A percentile compares a stretch with the other conserved stretches of the same genome.
Evolutionary conservation across 2,888 invertebrate genomes (phyloP).

Genomic region (Melinaea marsaeus): DNA sequence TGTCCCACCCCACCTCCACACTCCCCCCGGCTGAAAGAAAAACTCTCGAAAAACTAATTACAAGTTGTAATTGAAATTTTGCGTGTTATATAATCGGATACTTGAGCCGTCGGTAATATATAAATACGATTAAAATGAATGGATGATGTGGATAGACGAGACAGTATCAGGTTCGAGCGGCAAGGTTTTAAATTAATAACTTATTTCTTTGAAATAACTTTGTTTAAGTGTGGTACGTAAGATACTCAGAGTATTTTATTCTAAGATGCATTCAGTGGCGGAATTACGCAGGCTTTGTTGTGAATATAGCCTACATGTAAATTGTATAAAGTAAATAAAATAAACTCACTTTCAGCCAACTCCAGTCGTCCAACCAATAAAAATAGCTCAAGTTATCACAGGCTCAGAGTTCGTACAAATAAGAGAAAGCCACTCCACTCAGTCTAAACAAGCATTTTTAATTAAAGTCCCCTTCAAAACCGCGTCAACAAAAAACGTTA

Average conservation of each 20-base stretch:
- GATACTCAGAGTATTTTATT: too few species aligned
- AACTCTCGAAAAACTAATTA: slow-evolving; percentile 80
- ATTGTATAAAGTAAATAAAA: not conserved
- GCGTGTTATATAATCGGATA: slow-evolving; percentile 80
- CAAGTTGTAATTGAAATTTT: slow-evolving; percentile 80
- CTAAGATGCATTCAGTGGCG: too few species aligned
- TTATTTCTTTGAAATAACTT: not conserved
- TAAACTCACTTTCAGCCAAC: not conserved
- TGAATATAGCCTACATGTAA: too few species aligned
- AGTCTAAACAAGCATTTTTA: slow-evolving; percentile 67
- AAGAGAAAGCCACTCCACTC: slow-evolving; percentile 46
- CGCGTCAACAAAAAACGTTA: slow-evolving; percentile 64
- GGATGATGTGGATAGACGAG: slow-evolving; percentile 46
- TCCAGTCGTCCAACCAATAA: not conserved
- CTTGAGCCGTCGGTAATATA: slow-evolving; percentile 78
- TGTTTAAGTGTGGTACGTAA: not conserved
- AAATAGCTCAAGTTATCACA: slow-evolving; percentile 12
- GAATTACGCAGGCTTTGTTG: too few species aligned
- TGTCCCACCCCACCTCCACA: slow-evolving; percentile 56
- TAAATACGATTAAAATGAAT: slow-evolving; percentile 75
- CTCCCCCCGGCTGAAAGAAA: slow-evolving; percentile 75
- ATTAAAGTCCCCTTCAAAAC: slow-evolving; percentile 71
- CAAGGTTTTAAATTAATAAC: not conserved
- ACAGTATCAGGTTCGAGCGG: not conserved
- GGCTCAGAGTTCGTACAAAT: slow-evolving; percentile 24